phyloP scores from a whole-genome alignment of 2,888 invertebrate species.

The Phlogophora meticulosa region DNA sequence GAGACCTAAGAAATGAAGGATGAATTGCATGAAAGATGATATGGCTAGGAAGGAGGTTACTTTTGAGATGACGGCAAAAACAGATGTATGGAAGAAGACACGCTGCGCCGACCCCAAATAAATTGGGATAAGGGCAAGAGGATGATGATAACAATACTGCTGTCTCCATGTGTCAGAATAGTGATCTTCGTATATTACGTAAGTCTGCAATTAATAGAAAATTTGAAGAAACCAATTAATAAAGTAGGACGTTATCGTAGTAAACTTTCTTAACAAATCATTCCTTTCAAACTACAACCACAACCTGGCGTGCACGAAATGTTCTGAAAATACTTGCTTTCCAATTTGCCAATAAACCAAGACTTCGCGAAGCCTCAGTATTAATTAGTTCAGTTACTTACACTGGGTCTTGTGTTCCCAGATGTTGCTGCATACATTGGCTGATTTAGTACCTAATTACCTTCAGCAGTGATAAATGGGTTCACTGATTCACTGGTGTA shows the following conservation, averaged over 20 bases:
- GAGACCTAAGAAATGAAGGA: no score
- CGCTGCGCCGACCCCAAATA: no score
- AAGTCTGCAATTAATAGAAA: not conserved
- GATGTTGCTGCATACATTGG: slow-evolving; percentile 17
- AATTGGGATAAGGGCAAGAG: no score
- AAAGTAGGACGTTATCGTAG: not conserved
- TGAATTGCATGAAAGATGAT: no score
- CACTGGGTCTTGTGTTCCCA: slow-evolving; percentile 12
- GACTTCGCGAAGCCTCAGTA: slow-evolving; percentile 26
- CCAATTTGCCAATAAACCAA: slow-evolving; percentile 36
- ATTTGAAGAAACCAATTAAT: slow-evolving; percentile 2
- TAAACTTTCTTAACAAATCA: slow-evolving; percentile 18
- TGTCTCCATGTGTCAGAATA: not conserved
- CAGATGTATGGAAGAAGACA: no score
- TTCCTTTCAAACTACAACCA: not conserved
- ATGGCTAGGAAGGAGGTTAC: no score
- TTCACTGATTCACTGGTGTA: not conserved
- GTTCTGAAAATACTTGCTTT: slow-evolving; percentile 11
- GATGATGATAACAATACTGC: no score
- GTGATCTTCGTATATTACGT: no score
- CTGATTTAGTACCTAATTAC: slow-evolving; percentile 38
- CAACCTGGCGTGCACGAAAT: not conserved
- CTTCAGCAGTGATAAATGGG: not conserved
- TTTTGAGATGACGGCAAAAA: no score
- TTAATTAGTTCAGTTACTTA: slow-evolving; percentile 37